Evolutionary conservation across 2,888 invertebrate species (phyloP), one percentile per base, ranked within the genome.

Genomic region (Gortyna flavago): DNA sequence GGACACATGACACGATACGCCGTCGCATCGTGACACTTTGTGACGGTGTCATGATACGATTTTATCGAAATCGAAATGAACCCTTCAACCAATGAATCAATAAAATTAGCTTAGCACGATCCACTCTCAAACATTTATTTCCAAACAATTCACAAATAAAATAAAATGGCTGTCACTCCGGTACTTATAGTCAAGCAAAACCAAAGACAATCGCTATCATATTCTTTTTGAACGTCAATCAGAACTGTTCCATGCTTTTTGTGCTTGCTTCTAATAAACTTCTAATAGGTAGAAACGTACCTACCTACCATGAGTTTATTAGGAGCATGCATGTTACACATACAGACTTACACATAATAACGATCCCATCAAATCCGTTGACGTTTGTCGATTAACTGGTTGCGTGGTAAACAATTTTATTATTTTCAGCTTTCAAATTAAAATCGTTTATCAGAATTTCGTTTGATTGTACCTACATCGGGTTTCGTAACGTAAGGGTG

Each of bases 361-460:
- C 16, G 32, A 72, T 70, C 51, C 44, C 25, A 75, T 57, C 61
- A 57, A 78, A 62, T 62, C 25, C 35, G 61, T 68, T 41, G 32
- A 61, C 61, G 68, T 41, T 68, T 18, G 61, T 72, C 61, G 67
- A 70, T 70, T 77, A 72, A 70, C 72, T 70, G 75, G 35, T 81
- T 68, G 85, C 77, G 80, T 80, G 78, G 74, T 54, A 21, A 61
- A 54, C 38, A n/a, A 72, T 62, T 83, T 80, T 82, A 82, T 85
- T 68, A 79, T 82, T 72, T 87, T 76, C 71, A 78, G 74, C 73
- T 67, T 81, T 83, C 75, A 83, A 84, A 85, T 85, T 85, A 78
- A 85, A 85, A 70, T 83, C 38, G 88, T 88, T 85, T 87, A 84
- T 87, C 74, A 82, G 71, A 88, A 85, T 84, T 85, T 84, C 73